Evolutionary conservation across 2,888 invertebrate species (phyloP), one percentile per base, ranked within the genome.

Genomic region (Norana najaformis): DNA sequence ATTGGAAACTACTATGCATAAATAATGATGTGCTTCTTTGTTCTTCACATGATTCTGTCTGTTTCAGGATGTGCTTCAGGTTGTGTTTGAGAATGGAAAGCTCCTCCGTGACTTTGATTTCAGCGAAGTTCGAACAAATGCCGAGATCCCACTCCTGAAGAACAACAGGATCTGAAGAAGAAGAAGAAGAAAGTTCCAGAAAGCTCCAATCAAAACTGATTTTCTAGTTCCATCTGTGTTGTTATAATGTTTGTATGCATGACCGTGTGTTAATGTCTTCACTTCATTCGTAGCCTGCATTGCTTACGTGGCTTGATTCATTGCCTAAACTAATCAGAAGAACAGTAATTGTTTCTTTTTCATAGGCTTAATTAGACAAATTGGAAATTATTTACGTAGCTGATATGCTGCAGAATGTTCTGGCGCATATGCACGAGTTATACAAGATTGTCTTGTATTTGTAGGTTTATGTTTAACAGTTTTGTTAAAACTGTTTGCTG

Each of bases 61-160:
- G 41, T 83, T 89, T n/a, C 93, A 95, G 95, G 95, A 95, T 92
- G 89, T 94, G 13, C 92, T 95, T 90, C 93, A 94, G n/a, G 94
- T 94, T 20, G 95, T 95, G 88, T 96, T 94, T 93, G 95, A 95
- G 92, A 95, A 95, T 93, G 95, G 95, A 20, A 94, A 95, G 88
- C 93, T 95, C 82, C 91, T 95, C 82, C 93, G 93, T 89, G 95
- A 95, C 91, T 95, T 94, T 92, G 94, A 94, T 30, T 94, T 95
- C 91, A 94, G 94, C 41, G 95, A 95, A 91, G 93, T 95, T 34
- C 92, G 95, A 83, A 91, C 92, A 38, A 85, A 85, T 23, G 85
- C 85, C 20, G 85, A 85, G 85, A 85, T 85, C 37, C 36, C 85
- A 23, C 37, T 85, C 3, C 85, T 85, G 85, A 85, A 30, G 85